phyloP scores from a whole-genome alignment of 1,140 invertebrate genomes.

The Euschistus heros region DNA sequence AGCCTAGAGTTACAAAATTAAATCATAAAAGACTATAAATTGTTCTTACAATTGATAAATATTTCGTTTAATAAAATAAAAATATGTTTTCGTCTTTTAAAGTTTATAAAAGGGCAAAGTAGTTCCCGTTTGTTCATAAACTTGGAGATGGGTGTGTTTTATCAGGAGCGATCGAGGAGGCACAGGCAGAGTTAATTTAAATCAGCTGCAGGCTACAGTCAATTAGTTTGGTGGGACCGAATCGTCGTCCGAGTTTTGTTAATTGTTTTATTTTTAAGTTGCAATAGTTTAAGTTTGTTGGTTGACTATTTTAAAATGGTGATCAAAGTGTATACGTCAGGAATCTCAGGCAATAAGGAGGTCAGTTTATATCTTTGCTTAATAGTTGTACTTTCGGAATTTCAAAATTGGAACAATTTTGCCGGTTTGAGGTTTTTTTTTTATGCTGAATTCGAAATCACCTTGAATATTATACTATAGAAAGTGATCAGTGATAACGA shows the following conservation, averaged over 20 bases:
- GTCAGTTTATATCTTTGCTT: slow-evolving; percentile 41
- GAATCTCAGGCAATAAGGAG: slow-evolving; percentile 84
- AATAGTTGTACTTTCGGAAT: slow-evolving; percentile 19
- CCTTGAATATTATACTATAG: slow-evolving; percentile 10
- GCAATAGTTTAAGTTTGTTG: too few species aligned
- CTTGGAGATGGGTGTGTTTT: too few species aligned
- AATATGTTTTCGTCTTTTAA: too few species aligned
- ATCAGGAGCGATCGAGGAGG: background rate
- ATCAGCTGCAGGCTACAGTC: slow-evolving; percentile 1
- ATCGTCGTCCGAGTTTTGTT: too few species aligned
- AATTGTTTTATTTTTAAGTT: too few species aligned
- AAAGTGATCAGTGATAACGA: too few species aligned
- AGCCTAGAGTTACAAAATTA: too few species aligned
- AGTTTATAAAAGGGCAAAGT: too few species aligned
- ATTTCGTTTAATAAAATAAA: too few species aligned
- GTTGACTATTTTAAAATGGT: slow-evolving; percentile 49
- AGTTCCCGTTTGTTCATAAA: too few species aligned
- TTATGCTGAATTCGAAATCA: slow-evolving; percentile 26
- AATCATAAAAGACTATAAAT: too few species aligned
- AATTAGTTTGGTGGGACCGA: background rate
- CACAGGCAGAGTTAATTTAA: background rate
- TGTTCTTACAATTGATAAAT: too few species aligned
- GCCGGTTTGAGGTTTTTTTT: background rate
- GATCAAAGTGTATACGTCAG: slow-evolving; percentile 79
- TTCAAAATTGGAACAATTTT: slow-evolving; percentile 16